These are phyloP conservation scores for Microtus richardsoni DNA, from an alignment of 2,113 vertebrate genomes.

Conservation along the genomic window DNA sequence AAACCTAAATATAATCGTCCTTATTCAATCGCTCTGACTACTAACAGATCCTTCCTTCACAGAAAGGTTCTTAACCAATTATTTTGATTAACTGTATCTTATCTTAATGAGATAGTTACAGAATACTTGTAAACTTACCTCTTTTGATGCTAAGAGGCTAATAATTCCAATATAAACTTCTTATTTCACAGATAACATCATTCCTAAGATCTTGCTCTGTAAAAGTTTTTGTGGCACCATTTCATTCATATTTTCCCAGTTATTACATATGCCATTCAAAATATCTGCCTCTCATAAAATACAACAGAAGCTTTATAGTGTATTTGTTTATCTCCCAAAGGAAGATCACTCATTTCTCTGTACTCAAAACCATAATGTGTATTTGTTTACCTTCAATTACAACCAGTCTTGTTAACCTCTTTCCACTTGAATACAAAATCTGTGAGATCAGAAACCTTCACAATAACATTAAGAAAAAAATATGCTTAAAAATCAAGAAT, in stretches of 20 bases:
- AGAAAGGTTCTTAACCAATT: not conserved
- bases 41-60: not conserved
- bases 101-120: not conserved
- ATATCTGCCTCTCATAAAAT: not conserved
- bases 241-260: not conserved
- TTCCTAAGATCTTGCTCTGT: not conserved
- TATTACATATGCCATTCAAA: not conserved
- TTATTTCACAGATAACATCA: not conserved
- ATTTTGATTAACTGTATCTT: not conserved
- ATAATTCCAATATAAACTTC: not conserved
- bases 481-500: not conserved
- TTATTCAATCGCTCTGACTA: not conserved
- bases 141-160: not conserved
- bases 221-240: not conserved
- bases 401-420: not conserved
- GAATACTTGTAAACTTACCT: not conserved
- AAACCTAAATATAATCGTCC: not conserved
- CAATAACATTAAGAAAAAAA: not conserved
- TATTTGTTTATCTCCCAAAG: not conserved
- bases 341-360: not conserved
- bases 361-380: not conserved
- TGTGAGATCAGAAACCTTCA: not conserved
- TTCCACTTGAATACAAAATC: not conserved
- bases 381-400: not conserved
- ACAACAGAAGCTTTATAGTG: not conserved